Evolutionary conservation across 1,140 invertebrate species (phyloP), one percentile per base, ranked within the genome.

Genomic region (Temnothorax nylanderi): DNA sequence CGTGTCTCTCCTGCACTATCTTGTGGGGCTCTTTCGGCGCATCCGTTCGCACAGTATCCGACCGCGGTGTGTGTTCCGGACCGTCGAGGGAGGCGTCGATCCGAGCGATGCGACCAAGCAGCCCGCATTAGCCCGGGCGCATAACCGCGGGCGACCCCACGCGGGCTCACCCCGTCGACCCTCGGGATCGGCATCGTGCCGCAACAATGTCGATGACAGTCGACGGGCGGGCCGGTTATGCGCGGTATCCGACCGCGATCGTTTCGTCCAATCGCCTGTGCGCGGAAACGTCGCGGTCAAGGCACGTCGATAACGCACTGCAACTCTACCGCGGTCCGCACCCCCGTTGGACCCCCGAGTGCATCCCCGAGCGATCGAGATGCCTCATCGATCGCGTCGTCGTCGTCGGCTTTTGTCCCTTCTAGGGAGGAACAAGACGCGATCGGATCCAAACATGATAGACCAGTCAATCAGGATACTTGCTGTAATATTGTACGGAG

Each of bases 141-240:
- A 78, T 37, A 60, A 76, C 37, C 74, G 54, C 74, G 32, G 37
- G 37, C 74, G 32, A 21, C n/a, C 72, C 62, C 32, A 5, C 16
- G 34, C 51, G 21, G 26, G n/a, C 11, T 41, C 54, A 41, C 5
- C 13, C 51, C 13, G 26, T 26, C 26, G 26, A 26, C 26, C 26
- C 26, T 26, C 76, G 58, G 16, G 62, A n/a, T 65, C 32, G 18
- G 41, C 76, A 60, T 77, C 44, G 60, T 8, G 47, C 82, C 78
- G 62, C 80, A 87, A 87, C 69, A 87, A 87, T 87, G 80, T 85
- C 80, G 78, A 84, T 87, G 86, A 87, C 80, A 76, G 47, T 56
- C 37, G 49, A 37, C 56, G n/a, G 60, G 54, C 37, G 37, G 71
- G 37, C 51, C 18, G 51, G 86, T 47, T 84, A 87, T 87, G 86